Percentiles rank a stretch among this genome's conserved stretches.
Conservation (phyloP, 2,797 vertebrate genomes). For the Phaenicophaeus curvirostris region DNA sequence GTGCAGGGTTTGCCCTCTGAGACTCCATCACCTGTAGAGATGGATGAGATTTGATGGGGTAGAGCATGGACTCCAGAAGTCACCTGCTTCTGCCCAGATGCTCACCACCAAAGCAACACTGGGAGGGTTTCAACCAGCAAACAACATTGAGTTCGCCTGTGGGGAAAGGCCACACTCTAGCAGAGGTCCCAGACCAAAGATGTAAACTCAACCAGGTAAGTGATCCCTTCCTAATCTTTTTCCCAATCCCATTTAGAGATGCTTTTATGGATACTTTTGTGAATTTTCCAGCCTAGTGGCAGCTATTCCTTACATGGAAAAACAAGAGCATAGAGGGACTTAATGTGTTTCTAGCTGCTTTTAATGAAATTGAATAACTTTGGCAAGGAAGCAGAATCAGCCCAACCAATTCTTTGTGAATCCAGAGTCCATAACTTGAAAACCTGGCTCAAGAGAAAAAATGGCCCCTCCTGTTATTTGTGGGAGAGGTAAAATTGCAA, state of each 20-base stretch:
- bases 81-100: not conserved
- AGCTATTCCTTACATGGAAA: not conserved
- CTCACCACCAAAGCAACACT: not conserved
- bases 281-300: not conserved
- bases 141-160: not conserved
- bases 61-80: not conserved
- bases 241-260: not conserved
- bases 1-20: not conserved
- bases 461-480: constrained; percentile 28
- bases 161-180: not conserved
- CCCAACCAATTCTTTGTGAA: not conserved
- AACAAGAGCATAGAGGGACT: not conserved
- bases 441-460: not conserved
- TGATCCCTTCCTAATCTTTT: not conserved
- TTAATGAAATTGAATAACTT: constrained; percentile 6
- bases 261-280: not conserved
- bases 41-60: not conserved
- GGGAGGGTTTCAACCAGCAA: not conserved
- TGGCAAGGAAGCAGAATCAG: not conserved
- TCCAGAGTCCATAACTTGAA: not conserved
- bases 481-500: constrained; percentile 28
- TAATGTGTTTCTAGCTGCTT: not conserved
- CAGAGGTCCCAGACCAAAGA: not conserved
- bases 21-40: rapidly evolving
- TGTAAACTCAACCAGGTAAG: not conserved